A percentile compares a stretch with the other conserved stretches of the same genome.
Conservation (phyloP, 2,888 invertebrate species). For the Eristalinus sepulchralis region DNA sequence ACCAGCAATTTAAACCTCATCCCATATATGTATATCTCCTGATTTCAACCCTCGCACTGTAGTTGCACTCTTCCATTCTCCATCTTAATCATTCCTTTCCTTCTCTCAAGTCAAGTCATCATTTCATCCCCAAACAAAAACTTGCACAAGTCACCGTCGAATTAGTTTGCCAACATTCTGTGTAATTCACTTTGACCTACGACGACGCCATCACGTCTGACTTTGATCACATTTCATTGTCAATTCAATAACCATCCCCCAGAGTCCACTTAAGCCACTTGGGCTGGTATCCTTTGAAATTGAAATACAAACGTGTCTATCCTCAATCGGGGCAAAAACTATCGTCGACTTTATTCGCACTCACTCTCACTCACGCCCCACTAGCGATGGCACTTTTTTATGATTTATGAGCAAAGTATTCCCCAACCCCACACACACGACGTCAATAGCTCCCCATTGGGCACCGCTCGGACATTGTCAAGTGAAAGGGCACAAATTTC, state of each 20-base stretch:
- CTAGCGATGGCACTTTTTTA: neutral
- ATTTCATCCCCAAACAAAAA: neutral
- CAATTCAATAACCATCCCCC: neutral
- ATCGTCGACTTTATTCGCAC: neutral
- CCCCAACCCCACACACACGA: neutral
- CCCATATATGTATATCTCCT: too few species aligned
- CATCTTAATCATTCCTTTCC: too few species aligned
- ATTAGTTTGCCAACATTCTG: neutral
- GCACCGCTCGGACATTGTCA: slow-evolving; percentile 41
- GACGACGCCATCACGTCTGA: neutral
- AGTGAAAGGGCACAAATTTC: slow-evolving; percentile 29
- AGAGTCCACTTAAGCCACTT: neutral
- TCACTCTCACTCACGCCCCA: neutral
- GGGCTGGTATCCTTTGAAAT: neutral
- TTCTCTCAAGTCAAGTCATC: neutral
- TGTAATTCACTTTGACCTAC: neutral
- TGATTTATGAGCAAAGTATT: neutral
- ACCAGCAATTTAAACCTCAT: too few species aligned
- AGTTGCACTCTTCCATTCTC: too few species aligned
- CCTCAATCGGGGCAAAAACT: neutral
- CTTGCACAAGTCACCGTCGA: neutral
- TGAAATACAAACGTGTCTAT: neutral
- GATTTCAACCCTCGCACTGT: too few species aligned
- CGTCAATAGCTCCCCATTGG: neutral
- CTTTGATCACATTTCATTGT: neutral